Evolutionary conservation across 2,797 vertebrate genomes (phyloP).

Genomic region (Petrocephalus sullivani): DNA sequence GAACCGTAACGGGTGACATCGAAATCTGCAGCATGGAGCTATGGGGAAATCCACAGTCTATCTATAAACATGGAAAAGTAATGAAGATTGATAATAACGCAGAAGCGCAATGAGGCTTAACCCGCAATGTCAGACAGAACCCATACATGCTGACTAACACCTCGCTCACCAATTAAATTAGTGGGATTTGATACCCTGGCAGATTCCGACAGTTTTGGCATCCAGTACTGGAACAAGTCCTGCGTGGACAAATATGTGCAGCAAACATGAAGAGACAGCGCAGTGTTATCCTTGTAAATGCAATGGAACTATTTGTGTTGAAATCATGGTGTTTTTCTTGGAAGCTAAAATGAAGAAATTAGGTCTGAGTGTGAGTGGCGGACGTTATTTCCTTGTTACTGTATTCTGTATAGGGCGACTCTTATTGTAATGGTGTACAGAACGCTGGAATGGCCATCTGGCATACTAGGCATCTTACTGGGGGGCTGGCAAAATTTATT

Average conservation of each 20-base stretch:
- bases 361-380: neutral
- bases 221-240: neutral
- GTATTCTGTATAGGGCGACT: neutral
- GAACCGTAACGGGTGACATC: neutral
- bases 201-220: neutral
- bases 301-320: conserved; percentile 5
- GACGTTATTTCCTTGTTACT: neutral
- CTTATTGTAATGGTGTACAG: neutral
- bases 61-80: neutral
- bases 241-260: neutral
- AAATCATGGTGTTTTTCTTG: neutral
- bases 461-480: neutral
- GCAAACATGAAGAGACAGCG: neutral
- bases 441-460: neutral
- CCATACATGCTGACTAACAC: neutral
- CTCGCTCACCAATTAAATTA: neutral
- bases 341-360: neutral
- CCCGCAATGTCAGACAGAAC: neutral
- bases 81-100: neutral
- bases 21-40: neutral
- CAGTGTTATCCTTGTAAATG: neutral
- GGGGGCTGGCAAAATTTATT: neutral
- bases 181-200: neutral
- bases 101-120: neutral
- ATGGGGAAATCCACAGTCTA: neutral